These are phyloP conservation scores for Adelosebastes latens DNA, from an alignment of 2,797 vertebrate species.

Conservation along the genomic window DNA sequence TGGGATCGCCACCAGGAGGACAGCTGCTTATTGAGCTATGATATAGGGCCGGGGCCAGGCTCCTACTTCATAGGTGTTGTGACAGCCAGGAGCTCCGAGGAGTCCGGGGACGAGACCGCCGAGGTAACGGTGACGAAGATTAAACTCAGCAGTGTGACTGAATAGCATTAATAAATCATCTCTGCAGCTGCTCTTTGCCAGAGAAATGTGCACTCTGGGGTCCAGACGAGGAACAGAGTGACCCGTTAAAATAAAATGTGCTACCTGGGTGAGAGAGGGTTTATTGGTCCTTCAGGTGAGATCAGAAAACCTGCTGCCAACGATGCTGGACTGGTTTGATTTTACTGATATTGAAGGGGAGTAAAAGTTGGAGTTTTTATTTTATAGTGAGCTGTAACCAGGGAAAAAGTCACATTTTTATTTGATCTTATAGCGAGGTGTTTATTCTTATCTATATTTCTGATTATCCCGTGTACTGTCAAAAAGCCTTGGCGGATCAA, in stretches of 20 bases:
- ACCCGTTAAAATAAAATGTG: slow-evolving; percentile 37
- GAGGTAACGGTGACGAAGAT: slow-evolving; percentile 56
- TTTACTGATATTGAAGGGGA: background rate
- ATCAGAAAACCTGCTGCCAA: background rate
- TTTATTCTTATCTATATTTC: background rate
- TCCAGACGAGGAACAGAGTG: background rate
- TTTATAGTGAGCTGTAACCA: slow-evolving; percentile 1
- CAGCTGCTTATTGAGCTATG: slow-evolving; percentile 62
- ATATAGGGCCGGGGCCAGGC: slow-evolving; percentile 31
- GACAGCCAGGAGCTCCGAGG: slow-evolving; percentile 37
- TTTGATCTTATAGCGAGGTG: background rate
- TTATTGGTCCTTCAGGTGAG: background rate
- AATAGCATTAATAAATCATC: slow-evolving; percentile 62
- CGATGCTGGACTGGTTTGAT: background rate
- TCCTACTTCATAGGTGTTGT: slow-evolving; percentile 41
- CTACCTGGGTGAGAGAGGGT: background rate
- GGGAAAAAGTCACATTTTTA: slow-evolving; percentile 9
- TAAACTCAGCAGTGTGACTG: slow-evolving; percentile 57
- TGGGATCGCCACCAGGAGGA: slow-evolving; percentile 28
- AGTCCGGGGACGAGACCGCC: slow-evolving; percentile 13
- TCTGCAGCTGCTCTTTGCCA: slow-evolving; percentile 30
- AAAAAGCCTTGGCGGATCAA: background rate
- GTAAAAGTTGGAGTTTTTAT: background rate
- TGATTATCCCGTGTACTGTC: background rate
- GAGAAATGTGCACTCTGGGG: slow-evolving; percentile 6